Evolutionary conservation across 2,888 invertebrate genomes (phyloP), one percentile per base, ranked within the genome.

Genomic region (Helicoverpa assulta): DNA sequence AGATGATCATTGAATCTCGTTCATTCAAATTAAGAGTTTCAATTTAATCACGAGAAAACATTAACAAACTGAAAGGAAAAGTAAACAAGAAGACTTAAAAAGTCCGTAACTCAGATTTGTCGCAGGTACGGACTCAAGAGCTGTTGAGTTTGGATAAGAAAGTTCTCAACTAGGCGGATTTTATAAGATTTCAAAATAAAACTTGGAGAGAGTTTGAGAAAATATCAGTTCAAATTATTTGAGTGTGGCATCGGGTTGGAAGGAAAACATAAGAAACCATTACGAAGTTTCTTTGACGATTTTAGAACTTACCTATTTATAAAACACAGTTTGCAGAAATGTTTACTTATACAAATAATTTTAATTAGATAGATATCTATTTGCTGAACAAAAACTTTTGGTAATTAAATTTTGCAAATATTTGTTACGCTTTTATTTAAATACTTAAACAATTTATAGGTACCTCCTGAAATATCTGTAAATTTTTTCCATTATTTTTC

Each of bases 101-200:
- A 89, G 84, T 88, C 88, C 85, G 73, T 86, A 88, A 89, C 84
- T 88, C 84, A 83, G 85, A 87, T 88, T 88, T 88, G 88, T 89
- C 87, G 86, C 86, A 88, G 87, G 87, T 86, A 84, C 67, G 76
- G 80, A 85, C 81, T 84, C 73, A 69, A 80, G 85, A 79, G 85
- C 89, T 92, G 91, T 83, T 83, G 76, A 86, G 80, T 85, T 83
- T 76, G 87, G 92, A 92, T 93, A 92, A 91, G 88, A 84, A 89
- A 91, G 83, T 92, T 90, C 80, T 66, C 73, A 86, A 88, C 86
- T 87, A 86, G 83, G 84, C 79, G 85, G 85, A 83, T 88, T 87
- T 88, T 85, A 86, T 86, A 87, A 87, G 86, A 89, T 88, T 90
- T 86, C 82, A 81, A 82, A 85, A 85, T 84, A 83, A 68, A 85